Conservation (phyloP, 2,888 invertebrate genomes). For the Oeneis ivallda region DNA sequence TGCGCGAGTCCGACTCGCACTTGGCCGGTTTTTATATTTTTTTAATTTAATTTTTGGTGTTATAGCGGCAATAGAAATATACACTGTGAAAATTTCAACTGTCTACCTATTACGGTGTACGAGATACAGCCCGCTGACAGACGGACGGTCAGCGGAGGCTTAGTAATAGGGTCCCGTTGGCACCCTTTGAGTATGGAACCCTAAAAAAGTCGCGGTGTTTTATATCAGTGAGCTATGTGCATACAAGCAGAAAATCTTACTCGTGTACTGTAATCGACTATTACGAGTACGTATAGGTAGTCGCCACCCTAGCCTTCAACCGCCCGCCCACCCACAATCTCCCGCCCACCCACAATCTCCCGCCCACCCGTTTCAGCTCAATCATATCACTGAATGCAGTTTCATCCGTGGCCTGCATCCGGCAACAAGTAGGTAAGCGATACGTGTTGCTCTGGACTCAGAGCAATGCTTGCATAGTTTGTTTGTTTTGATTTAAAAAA, state of each 20-base stretch:
- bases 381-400: slow-evolving; percentile 19
- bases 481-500: neutral
- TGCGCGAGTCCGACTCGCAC: too few species aligned
- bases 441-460: neutral
- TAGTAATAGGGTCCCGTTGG: too few species aligned
- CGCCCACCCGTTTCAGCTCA: slow-evolving; percentile 9
- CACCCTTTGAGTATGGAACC: too few species aligned
- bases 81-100: too few species aligned
- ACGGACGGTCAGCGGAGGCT: too few species aligned
- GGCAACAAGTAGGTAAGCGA: slow-evolving; percentile 22
- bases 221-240: neutral
- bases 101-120: too few species aligned
- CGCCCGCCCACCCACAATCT: neutral
- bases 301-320: neutral
- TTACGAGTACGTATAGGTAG: neutral
- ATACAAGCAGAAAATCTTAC: too few species aligned
- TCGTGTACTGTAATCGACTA: neutral
- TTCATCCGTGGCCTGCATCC: neutral
- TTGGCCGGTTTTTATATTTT: too few species aligned
- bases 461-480: neutral
- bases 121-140: too few species aligned
- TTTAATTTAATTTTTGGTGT: too few species aligned
- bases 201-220: neutral
- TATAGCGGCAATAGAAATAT: too few species aligned
- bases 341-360: neutral